Evolutionary conservation across 2,797 vertebrate genomes (phyloP), one percentile per base, ranked within the genome.

Genomic region (Columba guinea): DNA sequence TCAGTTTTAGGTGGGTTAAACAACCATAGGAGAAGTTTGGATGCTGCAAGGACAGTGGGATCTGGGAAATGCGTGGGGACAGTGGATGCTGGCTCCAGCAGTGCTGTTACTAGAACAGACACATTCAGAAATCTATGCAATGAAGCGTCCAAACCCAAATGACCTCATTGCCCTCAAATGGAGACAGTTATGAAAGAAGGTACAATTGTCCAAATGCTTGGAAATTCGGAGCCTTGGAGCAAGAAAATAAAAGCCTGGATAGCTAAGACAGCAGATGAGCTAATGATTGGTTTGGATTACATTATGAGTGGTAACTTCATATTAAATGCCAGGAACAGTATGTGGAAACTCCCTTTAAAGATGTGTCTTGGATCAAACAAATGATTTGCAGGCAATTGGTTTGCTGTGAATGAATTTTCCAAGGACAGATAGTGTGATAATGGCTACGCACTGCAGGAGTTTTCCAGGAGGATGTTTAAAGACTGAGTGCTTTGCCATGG

Each of bases 311-410:
- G 58, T 81, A 71, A 86, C 62, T 91, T 80, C 76, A 68, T 87
- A 26, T 84, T 78, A 88, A 87, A 71, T 73, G 51, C 90, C 73
- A 88, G 73, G 49, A 91, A 86, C 23, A 55, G 65, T 44, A 51
- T 63, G 22, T 74, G 87, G 55, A 90, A 95, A 86, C 23, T 93
- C 79, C 60, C 62, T 90, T 86, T 65, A 44, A 88, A 87, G 77
- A 88, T 69, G 34, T 75, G 15, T 78, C 65, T 90, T 84, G 83
- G 69, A 86, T 91, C 37, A 95, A 88, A 93, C 15, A 77, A 86
- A 73, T 48, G 0, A 87, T 81, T 82, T 84, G 13, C 41, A 55
- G 41, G 13, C 62, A 90, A 69, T 88, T 84, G 91, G 18, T 56
- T 52, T 69, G 24, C 58, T 37, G 32, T 60, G 82, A 83, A 59